Percentiles rank a stretch among this genome's conserved stretches.
phyloP scores from a whole-genome alignment of 2,113 vertebrate species.

The Platycercus adscitus region DNA sequence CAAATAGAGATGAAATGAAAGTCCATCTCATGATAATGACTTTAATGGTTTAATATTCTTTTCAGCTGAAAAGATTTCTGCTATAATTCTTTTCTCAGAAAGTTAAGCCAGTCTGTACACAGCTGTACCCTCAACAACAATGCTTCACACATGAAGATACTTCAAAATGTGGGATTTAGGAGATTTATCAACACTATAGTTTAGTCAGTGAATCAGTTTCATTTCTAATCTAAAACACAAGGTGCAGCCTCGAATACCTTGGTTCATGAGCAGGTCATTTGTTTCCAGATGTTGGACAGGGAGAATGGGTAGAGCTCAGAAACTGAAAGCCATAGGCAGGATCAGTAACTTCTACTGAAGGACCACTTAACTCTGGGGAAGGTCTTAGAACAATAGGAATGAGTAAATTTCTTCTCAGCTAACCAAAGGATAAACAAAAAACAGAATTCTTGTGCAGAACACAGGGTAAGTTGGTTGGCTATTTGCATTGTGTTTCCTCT shows the following conservation, averaged over 20 bases:
- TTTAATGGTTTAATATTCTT: not conserved
- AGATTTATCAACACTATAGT: not conserved
- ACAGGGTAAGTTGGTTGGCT: rapidly evolving
- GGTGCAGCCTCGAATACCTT: not conserved
- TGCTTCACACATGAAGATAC: not conserved
- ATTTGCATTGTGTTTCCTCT: not conserved
- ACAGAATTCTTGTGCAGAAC: not conserved
- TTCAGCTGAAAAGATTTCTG: not conserved
- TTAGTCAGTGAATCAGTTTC: not conserved
- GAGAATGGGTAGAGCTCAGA: not conserved
- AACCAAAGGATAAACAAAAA: not conserved
- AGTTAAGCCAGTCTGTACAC: not conserved
- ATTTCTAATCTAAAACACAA: not conserved
- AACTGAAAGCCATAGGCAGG: rapidly evolving
- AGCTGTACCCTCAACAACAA: not conserved
- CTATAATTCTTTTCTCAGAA: not conserved
- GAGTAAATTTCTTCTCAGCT: not conserved
- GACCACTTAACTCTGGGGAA: not conserved
- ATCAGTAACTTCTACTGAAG: not conserved
- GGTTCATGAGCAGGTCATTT: not conserved
- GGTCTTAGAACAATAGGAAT: not conserved
- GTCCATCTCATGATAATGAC: not conserved
- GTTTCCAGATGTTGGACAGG: not conserved
- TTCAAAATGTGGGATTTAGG: not conserved
- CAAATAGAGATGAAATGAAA: not conserved